A percentile compares a stretch with the other conserved stretches of the same genome.
Conservation (phyloP, 2,888 invertebrate genomes). For the Tryphoninae sp. region DNA sequence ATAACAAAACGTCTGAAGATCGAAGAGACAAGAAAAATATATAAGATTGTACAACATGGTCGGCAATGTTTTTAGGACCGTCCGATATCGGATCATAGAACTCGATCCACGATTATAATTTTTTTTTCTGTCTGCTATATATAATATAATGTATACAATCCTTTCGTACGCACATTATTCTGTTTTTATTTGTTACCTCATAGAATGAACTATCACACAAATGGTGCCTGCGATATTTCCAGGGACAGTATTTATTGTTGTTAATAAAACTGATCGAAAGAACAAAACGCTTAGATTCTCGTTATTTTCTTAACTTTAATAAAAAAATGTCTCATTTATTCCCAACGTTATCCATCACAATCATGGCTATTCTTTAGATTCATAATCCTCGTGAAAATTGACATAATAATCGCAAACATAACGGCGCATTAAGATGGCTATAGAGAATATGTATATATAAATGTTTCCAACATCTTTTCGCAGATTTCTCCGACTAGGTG, state of each 20-base stretch:
- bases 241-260: slow-evolving; percentile 78
- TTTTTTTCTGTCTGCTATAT: slow-evolving; percentile 50
- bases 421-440: slow-evolving; percentile 68
- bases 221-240: slow-evolving; percentile 67
- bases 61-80: slow-evolving; percentile 27
- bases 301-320: slow-evolving; percentile 52
- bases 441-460: slow-evolving; percentile 65
- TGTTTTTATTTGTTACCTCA: slow-evolving; percentile 64
- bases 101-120: slow-evolving; percentile 46
- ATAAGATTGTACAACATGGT: slow-evolving; percentile 3
- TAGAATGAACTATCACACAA: slow-evolving; percentile 57
- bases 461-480: slow-evolving; percentile 12
- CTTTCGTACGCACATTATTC: slow-evolving; percentile 64
- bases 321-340: slow-evolving; percentile 48
- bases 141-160: slow-evolving; percentile 49
- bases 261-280: slow-evolving; percentile 76
- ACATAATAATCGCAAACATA: slow-evolving; percentile 73
- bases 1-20: slow-evolving; percentile 58
- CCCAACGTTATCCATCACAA: slow-evolving; percentile 32
- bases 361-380: slow-evolving; percentile 56
- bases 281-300: slow-evolving; percentile 59
- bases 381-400: slow-evolving; percentile 69
- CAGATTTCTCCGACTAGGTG: slow-evolving; percentile 58
- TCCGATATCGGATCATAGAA: slow-evolving; percentile 28
- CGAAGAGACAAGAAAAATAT: slow-evolving; percentile 48